A percentile compares a stretch with the other conserved stretches of the same genome.
Conservation (phyloP, 2,797 vertebrate species). For the Alca torda region DNA sequence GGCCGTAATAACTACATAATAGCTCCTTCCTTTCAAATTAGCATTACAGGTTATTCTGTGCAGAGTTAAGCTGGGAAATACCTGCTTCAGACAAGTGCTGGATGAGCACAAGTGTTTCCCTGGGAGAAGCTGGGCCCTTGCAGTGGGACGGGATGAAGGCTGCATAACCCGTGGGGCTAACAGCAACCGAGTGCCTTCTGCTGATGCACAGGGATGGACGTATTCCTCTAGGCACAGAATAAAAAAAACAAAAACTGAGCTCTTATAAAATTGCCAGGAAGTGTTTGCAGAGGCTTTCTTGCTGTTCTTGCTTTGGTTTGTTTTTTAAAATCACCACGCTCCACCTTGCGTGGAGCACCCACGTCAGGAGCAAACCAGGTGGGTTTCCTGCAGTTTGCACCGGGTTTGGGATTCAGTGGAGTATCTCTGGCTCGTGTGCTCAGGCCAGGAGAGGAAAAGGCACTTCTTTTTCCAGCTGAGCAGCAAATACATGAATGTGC, state of each 20-base stretch:
- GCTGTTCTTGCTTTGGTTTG: not conserved
- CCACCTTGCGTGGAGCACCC: not conserved
- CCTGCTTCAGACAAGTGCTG: not conserved
- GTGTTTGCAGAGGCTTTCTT: not conserved
- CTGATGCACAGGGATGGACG: not conserved
- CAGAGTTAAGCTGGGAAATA: not conserved
- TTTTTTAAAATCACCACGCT: not conserved
- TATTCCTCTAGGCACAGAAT: not conserved
- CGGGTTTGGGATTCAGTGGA: not conserved
- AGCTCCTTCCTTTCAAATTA: not conserved
- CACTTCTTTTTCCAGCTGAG: not conserved
- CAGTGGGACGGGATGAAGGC: not conserved
- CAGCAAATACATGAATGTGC: fast-evolving
- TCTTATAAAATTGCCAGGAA: not conserved
- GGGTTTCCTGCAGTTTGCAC: not conserved
- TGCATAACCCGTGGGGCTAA: not conserved
- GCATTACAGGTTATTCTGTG: not conserved
- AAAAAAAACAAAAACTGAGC: not conserved
- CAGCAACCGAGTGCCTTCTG: not conserved
- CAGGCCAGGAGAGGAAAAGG: too few relatives aligned
- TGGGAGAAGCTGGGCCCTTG: not conserved
- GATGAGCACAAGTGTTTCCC: fast-evolving
- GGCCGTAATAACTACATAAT: not conserved
- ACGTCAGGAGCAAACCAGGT: fast-evolving
- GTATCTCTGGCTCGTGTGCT: not conserved